Evolutionary conservation across 2,113 vertebrate species (phyloP).

Genomic region (Pteruthius melanotis): DNA sequence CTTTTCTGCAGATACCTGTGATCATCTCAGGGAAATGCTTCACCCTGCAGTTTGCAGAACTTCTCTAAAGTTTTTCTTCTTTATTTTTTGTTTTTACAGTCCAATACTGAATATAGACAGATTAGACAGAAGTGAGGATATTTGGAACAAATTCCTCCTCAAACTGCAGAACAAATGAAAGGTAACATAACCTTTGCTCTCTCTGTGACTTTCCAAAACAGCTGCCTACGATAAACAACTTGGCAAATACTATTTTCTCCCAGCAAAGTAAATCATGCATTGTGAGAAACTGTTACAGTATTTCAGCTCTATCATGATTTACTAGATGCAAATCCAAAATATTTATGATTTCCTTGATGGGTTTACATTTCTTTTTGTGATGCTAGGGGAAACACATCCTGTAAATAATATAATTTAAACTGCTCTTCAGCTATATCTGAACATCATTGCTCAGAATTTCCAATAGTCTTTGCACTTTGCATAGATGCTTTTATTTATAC

Average conservation of each 20-base stretch:
- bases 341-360: conserved; percentile 37
- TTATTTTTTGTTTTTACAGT: not conserved
- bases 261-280: not conserved
- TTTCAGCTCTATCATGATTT: conserved; percentile 38
- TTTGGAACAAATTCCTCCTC: not conserved
- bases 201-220: not conserved
- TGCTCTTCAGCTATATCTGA: not conserved
- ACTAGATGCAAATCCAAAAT: conserved; percentile 8
- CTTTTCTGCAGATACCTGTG: not conserved
- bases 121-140: not conserved
- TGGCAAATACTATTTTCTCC: not conserved
- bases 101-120: not conserved
- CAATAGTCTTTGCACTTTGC: not conserved
- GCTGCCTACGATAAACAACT: not conserved
- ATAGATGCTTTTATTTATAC: conserved; percentile 13
- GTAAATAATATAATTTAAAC: conserved; percentile 52
- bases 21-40: not conserved
- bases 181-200: not conserved
- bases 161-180: not conserved
- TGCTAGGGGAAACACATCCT: conserved; percentile 1
- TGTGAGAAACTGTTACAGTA: not conserved
- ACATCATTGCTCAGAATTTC: not conserved
- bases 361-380: conserved; percentile 14
- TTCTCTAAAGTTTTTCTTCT: not conserved
- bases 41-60: not conserved